phyloP scores from a whole-genome alignment of 1,140 invertebrate species.

The Hydropsyche tenuis region DNA sequence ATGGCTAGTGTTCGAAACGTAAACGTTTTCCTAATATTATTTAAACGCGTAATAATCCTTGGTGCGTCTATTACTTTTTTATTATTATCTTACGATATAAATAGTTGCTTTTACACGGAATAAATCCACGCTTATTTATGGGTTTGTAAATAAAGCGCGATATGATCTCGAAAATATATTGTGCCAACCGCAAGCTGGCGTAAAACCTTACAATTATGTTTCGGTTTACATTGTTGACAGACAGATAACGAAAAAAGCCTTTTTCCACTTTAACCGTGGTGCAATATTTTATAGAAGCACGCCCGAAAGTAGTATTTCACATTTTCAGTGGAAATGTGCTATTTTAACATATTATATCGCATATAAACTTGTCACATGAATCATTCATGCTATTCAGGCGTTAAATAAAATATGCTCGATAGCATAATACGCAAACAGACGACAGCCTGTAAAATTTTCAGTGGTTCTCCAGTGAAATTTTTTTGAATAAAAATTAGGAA shows the following conservation, averaged over 20 bases:
- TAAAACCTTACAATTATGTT: not conserved
- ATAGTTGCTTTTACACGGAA: too few species aligned
- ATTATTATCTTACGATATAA: too few species aligned
- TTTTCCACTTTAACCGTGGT: not conserved
- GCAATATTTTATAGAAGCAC: constrained; percentile 1
- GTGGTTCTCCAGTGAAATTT: too few species aligned
- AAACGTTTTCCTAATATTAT: too few species aligned
- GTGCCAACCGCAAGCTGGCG: not conserved
- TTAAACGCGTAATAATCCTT: too few species aligned
- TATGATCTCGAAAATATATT: not conserved
- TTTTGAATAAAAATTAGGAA: too few species aligned
- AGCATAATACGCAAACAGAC: constrained; percentile 2
- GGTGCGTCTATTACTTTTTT: too few species aligned
- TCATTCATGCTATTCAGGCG: constrained; percentile 12
- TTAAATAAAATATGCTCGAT: constrained; percentile 22
- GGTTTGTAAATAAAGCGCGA: too few species aligned
- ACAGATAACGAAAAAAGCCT: not conserved
- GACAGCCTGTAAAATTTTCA: not conserved
- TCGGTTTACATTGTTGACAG: not conserved
- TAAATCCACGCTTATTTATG: too few species aligned
- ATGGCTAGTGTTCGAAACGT: not conserved
- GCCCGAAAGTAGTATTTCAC: not conserved
- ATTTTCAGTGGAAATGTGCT: constrained; percentile 15
- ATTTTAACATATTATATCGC: constrained; percentile 26
- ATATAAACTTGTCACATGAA: constrained; percentile 26